A percentile compares a stretch with the other conserved stretches of the same genome.
phyloP scores from a whole-genome alignment of 2,113 vertebrate genomes.

The Etia nguti region DNA sequence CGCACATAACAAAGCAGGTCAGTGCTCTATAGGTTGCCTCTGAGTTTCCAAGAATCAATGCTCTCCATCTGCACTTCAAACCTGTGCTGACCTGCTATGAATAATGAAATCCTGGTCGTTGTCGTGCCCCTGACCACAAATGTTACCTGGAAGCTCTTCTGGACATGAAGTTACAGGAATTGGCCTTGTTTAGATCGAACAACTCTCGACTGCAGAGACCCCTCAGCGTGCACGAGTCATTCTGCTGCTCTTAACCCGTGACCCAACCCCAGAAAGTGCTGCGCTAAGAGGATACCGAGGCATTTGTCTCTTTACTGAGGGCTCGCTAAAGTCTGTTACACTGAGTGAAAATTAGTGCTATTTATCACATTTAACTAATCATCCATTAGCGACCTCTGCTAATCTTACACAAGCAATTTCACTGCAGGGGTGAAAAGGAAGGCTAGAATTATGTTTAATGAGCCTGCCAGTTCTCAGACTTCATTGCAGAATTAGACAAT shows the following conservation, averaged over 20 bases:
- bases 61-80: conserved; percentile 59
- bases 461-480: neutral
- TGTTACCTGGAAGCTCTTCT: conserved; percentile 63
- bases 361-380: conserved; percentile 47
- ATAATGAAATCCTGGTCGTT: conserved; percentile 68
- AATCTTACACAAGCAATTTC: conserved; percentile 7
- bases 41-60: conserved; percentile 64
- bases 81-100: conserved; percentile 68
- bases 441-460: conserved; percentile 25
- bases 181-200: conserved; percentile 48
- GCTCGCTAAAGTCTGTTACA: neutral
- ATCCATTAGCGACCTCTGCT: conserved; percentile 13
- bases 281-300: conserved; percentile 22
- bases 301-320: conserved; percentile 1
- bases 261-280: conserved; percentile 64
- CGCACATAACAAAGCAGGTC: neutral
- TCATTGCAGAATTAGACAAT: conserved; percentile 3
- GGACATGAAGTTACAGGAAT: conserved; percentile 68
- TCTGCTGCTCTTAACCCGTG: conserved; percentile 68
- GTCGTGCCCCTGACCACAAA: conserved; percentile 59
- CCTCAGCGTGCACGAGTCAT: neutral
- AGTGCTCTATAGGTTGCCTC: neutral
- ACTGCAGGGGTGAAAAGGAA: neutral
- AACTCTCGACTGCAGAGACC: conserved; percentile 44
- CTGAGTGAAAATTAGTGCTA: conserved; percentile 4